Percentiles rank a stretch among this genome's conserved stretches.
Evolutionary conservation across 2,888 invertebrate species (phyloP).

Genomic region (Lypha dubia): DNA sequence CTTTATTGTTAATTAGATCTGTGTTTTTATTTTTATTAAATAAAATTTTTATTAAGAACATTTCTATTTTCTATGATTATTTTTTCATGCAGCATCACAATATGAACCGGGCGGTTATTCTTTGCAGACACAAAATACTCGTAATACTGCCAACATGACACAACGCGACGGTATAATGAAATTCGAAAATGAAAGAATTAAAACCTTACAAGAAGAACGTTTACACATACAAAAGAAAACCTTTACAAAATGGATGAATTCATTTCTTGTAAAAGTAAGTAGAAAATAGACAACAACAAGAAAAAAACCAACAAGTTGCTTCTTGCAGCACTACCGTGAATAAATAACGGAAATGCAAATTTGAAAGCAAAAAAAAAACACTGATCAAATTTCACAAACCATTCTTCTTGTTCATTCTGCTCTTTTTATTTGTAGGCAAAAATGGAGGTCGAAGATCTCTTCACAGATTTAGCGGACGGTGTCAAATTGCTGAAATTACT

Average conservation of each 20-base stretch:
- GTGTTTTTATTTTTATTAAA: background rate
- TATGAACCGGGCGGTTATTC: slow-evolving; percentile 88
- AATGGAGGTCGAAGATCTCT: slow-evolving; percentile 98
- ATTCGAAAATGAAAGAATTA: slow-evolving; percentile 98
- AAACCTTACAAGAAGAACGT: slow-evolving; percentile 98
- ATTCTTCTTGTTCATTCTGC: slow-evolving; percentile 21
- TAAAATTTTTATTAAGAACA: background rate
- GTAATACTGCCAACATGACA: slow-evolving; percentile 90
- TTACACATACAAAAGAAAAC: slow-evolving; percentile 99
- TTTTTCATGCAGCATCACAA: slow-evolving; percentile 86
- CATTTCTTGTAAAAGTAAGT: slow-evolving; percentile 94
- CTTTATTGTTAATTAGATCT: too few relatives aligned
- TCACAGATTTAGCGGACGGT: slow-evolving; percentile 97
- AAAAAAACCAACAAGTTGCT: background rate
- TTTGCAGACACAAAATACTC: slow-evolving; percentile 86
- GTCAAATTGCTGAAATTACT: slow-evolving; percentile 95
- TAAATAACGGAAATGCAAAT: slow-evolving; percentile 54
- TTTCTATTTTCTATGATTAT: slow-evolving; percentile 19
- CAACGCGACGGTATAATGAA: slow-evolving; percentile 95
- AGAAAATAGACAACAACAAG: background rate
- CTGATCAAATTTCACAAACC: slow-evolving; percentile 49
- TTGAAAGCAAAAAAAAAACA: slow-evolving; percentile 6
- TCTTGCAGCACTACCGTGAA: slow-evolving; percentile 13
- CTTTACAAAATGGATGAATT: slow-evolving; percentile 99
- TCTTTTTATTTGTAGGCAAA: slow-evolving; percentile 88